These are phyloP conservation scores for Drosophila atroscutellata DNA, from an alignment of 2,888 invertebrate species.

Conservation along the genomic window DNA sequence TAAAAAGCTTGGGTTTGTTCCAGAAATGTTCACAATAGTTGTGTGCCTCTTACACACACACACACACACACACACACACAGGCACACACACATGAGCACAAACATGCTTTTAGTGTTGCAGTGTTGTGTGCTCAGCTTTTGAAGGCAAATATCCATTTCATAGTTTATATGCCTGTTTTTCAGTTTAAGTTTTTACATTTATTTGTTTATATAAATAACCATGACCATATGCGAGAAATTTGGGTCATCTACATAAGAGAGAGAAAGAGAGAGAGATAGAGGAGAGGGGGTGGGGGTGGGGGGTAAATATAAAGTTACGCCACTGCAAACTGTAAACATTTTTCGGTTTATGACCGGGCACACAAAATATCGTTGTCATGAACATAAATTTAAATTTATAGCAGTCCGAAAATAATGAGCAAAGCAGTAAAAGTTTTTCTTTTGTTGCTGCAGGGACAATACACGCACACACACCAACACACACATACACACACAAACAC, in stretches of 20 bases:
- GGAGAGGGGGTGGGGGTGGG: neutral
- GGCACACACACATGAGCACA: neutral
- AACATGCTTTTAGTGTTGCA: neutral
- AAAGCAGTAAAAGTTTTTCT: constrained; percentile 59
- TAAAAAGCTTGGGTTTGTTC: constrained; percentile 19
- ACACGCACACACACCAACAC: constrained; percentile 1
- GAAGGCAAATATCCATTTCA: constrained; percentile 47
- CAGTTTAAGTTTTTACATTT: constrained; percentile 53
- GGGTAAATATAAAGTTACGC: constrained; percentile 55
- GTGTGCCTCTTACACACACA: constrained; percentile 1
- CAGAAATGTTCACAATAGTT: constrained; percentile 30
- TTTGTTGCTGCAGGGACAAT: constrained; percentile 9
- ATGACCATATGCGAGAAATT: constrained; percentile 56
- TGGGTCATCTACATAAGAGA: constrained; percentile 35
- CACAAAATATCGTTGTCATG: constrained; percentile 61
- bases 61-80: constrained; percentile 1
- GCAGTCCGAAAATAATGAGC: constrained; percentile 68
- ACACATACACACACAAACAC: constrained; percentile 13
- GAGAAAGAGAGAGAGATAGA: neutral
- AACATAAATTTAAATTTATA: constrained; percentile 69
- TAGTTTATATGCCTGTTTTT: constrained; percentile 61
- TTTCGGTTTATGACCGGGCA: constrained; percentile 62
- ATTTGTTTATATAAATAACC: constrained; percentile 56
- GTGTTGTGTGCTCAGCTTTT: constrained; percentile 22
- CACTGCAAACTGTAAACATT: constrained; percentile 64